Percentiles rank a stretch among this genome's conserved stretches.
Evolutionary conservation across 2,797 vertebrate genomes (phyloP).

Genomic region (Pitangus sulphuratus): DNA sequence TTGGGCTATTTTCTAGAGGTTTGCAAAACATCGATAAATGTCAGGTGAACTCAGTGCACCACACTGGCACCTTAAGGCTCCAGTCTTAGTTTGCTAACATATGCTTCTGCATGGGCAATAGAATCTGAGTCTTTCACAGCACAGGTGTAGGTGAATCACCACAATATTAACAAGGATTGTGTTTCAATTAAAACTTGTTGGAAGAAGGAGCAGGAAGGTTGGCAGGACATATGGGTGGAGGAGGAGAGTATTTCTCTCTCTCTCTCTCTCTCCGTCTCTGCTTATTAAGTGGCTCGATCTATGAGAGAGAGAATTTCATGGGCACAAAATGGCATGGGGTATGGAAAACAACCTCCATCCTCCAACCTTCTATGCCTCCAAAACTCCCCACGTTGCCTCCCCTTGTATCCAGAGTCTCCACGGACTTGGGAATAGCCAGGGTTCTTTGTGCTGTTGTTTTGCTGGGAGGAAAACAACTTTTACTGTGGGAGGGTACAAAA

Average conservation of each 20-base stretch:
- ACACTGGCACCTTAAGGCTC: background rate
- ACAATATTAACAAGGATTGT: background rate
- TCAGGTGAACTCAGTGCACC: background rate
- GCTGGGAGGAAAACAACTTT: background rate
- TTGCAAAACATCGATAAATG: background rate
- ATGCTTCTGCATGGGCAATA: background rate
- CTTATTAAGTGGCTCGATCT: background rate
- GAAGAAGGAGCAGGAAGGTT: background rate
- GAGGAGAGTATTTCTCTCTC: background rate
- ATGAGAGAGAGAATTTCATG: background rate
- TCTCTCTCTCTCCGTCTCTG: background rate
- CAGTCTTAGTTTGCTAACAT: background rate
- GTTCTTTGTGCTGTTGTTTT: background rate
- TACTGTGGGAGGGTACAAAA: background rate
- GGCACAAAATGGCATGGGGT: background rate
- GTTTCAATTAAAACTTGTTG: background rate
- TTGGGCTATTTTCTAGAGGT: background rate
- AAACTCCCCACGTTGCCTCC: background rate
- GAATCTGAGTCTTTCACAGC: background rate
- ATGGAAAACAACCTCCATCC: rapidly evolving
- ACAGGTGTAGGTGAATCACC: background rate
- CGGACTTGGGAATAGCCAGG: background rate
- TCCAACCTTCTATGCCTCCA: background rate
- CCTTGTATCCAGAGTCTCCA: background rate
- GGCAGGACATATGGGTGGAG: background rate